Base-by-base conservation (phyloP, 2,888 invertebrate species). In the Leptopilina drosophilae region DNA sequence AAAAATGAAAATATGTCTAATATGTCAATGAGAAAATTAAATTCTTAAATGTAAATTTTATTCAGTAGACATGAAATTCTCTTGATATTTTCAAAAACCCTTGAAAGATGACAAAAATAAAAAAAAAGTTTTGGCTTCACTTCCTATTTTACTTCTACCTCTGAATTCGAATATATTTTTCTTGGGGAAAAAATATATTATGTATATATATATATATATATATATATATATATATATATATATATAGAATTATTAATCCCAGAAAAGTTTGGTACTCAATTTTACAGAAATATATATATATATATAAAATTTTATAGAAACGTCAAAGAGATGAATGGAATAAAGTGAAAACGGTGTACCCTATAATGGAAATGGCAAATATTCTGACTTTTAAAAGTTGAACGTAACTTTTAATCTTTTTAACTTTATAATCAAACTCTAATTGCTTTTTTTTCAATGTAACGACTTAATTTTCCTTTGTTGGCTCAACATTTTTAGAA, bases 31-130 rank as follows among this genome's bases (percentile, higher is more conserved):
- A 12, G 11, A 53, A 26, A 53, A 33, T 14, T 33, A 73, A 4
- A 40, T 56, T 56, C n/a, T 5, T 26, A 62, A 8, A 73, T 26
- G 56, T 26, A 73, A 73, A 73, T 73, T 73, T 40, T 56, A 73
- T 40, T 40, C 26, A 26, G 12, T 73, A 69, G 4, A 14, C 26
- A 69, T 9, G 8, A 73, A 40, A n/a, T 33, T 56, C 53, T 42
- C 42, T 8, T 33, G n/a, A 33, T 33, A 5, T 33, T 73, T 2
- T 56, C 7, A 53, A 11, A 49, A 9, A 49, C 12, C 56, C n/a
- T 33, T 33, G 33, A 26, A 40, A 14, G 40, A 56, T 33, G 33
- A 56, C 9, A 73, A 53, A 53, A 49, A 12, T 12, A 26, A 73
- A 14, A 56, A 73, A 73, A 33, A 56, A 73, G n/a, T n/a, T 56